Conservation (phyloP, 2,888 invertebrate genomes). For the Frankliniella intonsa region DNA sequence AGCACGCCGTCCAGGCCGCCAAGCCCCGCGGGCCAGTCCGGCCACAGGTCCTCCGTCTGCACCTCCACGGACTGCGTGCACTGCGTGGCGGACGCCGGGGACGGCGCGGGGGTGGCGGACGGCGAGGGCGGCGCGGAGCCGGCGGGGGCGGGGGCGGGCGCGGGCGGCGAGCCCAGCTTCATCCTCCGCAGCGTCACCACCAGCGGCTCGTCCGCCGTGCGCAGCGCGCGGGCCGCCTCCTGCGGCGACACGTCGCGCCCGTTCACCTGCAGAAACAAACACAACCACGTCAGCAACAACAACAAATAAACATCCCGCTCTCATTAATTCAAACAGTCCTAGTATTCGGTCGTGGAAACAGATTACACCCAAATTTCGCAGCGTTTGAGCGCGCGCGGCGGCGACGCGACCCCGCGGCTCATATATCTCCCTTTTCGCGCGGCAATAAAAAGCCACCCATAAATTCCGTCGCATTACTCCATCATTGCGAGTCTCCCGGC, state of each 20-base stretch:
- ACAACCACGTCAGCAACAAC: background rate
- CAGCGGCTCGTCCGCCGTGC: background rate
- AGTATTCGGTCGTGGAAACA: background rate
- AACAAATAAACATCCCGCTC: background rate
- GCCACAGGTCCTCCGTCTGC: slow-evolving; percentile 15
- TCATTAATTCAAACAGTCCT: too few species aligned
- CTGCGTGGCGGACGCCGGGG: background rate
- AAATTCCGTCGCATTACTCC: too few species aligned
- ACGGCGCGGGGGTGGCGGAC: background rate
- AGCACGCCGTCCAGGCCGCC: background rate
- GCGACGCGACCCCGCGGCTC: too few species aligned
- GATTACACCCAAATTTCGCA: too few species aligned
- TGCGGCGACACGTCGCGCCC: slow-evolving; percentile 1
- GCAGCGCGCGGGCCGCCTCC: slow-evolving; percentile 5
- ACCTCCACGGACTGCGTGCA: slow-evolving; percentile 8
- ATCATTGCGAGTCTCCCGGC: too few species aligned
- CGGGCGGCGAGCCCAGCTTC: slow-evolving; percentile 6
- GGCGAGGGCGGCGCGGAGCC: background rate
- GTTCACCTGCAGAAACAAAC: background rate
- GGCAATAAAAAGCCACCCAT: too few species aligned
- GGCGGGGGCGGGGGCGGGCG: background rate
- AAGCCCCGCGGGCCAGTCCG: background rate
- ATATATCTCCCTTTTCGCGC: too few species aligned
- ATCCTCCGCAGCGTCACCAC: slow-evolving; percentile 1
- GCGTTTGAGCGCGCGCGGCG: too few species aligned